Conservation (phyloP, 2,113 vertebrate species). For the Gadus chalcogrammus region DNA sequence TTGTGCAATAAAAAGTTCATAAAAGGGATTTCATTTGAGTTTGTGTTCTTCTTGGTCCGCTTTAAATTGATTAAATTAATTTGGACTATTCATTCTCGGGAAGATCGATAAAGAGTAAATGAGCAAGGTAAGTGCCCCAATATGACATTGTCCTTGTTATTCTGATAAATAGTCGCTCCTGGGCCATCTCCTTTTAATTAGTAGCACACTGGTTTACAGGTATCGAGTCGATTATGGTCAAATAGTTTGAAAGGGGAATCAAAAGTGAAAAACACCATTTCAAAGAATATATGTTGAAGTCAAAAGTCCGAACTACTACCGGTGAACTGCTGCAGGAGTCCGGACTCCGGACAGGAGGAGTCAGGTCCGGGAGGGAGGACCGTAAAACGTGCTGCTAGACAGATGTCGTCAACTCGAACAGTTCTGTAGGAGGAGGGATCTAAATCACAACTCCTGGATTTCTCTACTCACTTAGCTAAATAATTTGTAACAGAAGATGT, state of each 20-base stretch:
- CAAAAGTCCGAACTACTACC: too few species aligned
- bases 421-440: conserved; percentile 46
- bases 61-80: background rate
- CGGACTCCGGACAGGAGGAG: background rate
- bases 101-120: too few species aligned
- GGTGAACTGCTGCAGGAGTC: too few species aligned
- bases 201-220: too few species aligned
- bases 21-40: conserved; percentile 32
- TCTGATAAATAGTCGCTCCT: too few species aligned
- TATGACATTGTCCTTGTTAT: background rate
- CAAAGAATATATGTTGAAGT: too few species aligned
- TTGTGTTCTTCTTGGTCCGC: conserved; percentile 5
- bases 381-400: conserved; percentile 29
- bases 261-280: too few species aligned
- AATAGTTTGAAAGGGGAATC: too few species aligned
- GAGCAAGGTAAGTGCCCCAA: background rate
- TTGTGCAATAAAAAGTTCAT: conserved; percentile 98
- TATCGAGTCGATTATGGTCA: too few species aligned
- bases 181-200: too few species aligned
- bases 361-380: conserved; percentile 6
- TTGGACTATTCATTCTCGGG: too few species aligned
- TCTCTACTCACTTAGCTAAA: conserved; percentile 34
- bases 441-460: conserved; percentile 46
- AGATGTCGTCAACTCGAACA: conserved; percentile 60
- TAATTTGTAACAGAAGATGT: conserved; percentile 35